These are phyloP conservation scores for Glaucomys volans DNA, from an alignment of 2,113 vertebrate genomes.

Conservation along the genomic window DNA sequence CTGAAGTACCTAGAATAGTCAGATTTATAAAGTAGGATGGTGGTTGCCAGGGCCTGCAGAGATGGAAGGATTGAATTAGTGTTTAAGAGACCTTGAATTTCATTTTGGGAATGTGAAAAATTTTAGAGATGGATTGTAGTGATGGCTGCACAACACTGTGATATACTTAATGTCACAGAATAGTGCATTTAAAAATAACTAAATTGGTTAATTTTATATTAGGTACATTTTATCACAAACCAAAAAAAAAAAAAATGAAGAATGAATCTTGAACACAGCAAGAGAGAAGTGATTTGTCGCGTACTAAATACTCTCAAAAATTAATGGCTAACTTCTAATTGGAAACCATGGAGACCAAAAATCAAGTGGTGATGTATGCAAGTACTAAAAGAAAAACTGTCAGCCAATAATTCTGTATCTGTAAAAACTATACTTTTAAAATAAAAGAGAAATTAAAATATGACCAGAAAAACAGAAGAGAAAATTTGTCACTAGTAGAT, in stretches of 20 bases:
- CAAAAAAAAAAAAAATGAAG: background rate
- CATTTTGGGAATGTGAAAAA: background rate
- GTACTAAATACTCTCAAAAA: background rate
- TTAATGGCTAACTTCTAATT: background rate
- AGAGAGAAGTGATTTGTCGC: background rate
- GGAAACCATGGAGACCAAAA: background rate
- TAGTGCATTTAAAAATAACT: background rate
- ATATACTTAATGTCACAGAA: background rate
- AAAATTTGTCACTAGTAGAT: background rate
- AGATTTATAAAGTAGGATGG: background rate
- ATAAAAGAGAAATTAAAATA: slow-evolving; percentile 10
- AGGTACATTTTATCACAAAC: background rate
- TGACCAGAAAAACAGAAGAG: background rate
- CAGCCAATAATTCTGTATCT: background rate
- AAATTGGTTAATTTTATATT: background rate
- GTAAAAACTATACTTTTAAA: background rate
- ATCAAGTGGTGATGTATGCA: background rate
- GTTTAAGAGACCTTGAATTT: background rate
- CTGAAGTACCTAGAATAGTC: background rate
- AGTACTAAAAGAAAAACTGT: background rate
- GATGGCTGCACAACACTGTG: background rate
- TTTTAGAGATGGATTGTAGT: background rate
- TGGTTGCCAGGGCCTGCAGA: background rate
- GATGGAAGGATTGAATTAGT: background rate
- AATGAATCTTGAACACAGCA: background rate